Base-by-base conservation (phyloP, 2,797 vertebrate species). In the Loriculus beryllinus region DNA sequence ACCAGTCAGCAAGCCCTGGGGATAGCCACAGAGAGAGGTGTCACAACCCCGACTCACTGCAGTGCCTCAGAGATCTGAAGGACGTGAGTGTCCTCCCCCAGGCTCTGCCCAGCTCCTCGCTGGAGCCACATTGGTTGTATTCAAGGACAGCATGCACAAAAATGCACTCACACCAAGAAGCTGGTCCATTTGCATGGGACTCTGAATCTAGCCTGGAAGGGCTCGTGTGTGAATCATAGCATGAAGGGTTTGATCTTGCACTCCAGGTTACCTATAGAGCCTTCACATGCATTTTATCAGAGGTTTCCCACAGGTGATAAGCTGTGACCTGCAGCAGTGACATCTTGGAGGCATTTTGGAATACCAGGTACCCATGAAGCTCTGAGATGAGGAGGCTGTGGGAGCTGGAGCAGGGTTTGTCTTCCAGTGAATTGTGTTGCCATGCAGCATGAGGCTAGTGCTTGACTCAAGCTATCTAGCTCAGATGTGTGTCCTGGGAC, bases 331-430 rank as follows among this genome's bases (percentile, higher is more conserved):
- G 19, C 31, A 70, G n/a, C 57, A 59, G 43, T 5, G 23, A 48
- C 9, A 7, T 35, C 37, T 29, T 1, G 1, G 69, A 54, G 51
- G 4, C 1, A 1, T 39, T 83, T 47, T 5, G 3, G 69, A 75
- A 29, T 43, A 35, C n/a, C 29, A 5, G 1, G 4, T 0, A 3
- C 19, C 57, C 6, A 0, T 3, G 49, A 19, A n/a, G 7, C 45
- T 43, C 2, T 2, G 45, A 51, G 31, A 42, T 19, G 52, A 28
- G 43, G 31, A 48, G 33, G 49, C 8, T 40, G 20, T 20, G 20
- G 28, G 21, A 37, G 57, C 22, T 10, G 39, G 64, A 21, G 56
- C 4, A 6, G 29, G 28, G 42, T n/a, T 75, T 3, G 0, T n/a
- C 18, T 31, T 45, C 57, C 5, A 1, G 5, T 5, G 19, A 31